These are phyloP conservation scores for Rhabditoides inermis DNA, from an alignment of 2,888 invertebrate genomes.

Conservation along the genomic window DNA sequence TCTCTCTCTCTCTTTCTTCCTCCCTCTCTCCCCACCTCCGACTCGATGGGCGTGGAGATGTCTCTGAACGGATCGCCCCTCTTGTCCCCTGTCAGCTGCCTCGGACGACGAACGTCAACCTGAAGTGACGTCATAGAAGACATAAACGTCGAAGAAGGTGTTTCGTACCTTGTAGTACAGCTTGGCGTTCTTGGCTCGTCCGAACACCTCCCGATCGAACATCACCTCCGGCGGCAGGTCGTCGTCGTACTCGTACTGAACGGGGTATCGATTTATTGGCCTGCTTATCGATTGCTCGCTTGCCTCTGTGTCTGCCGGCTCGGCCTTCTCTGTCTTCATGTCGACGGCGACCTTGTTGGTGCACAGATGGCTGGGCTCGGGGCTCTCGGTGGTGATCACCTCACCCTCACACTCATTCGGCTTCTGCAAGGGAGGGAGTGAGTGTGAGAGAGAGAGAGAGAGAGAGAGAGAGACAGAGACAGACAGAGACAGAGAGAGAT, in stretches of 20 bases:
- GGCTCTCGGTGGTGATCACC: slow-evolving; percentile 12
- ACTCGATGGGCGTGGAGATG: slow-evolving; percentile 23
- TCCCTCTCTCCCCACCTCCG: too few species aligned
- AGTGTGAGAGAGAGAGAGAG: not conserved
- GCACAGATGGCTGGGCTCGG: slow-evolving; percentile 8
- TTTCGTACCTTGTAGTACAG: slow-evolving; percentile 23
- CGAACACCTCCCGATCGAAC: slow-evolving; percentile 44
- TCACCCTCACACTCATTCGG: slow-evolving; percentile 41
- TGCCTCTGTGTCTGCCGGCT: slow-evolving; percentile 1
- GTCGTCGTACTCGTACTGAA: slow-evolving; percentile 38
- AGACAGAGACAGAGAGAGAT: slow-evolving; percentile 9
- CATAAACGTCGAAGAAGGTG: not conserved
- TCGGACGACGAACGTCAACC: slow-evolving; percentile 9
- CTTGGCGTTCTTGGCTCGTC: slow-evolving; percentile 29
- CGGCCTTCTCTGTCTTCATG: slow-evolving; percentile 5
- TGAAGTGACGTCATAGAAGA: slow-evolving; percentile 17
- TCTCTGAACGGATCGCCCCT: slow-evolving; percentile 20
- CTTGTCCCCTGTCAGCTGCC: not conserved
- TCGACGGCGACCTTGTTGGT: slow-evolving; percentile 1
- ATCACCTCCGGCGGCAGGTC: slow-evolving; percentile 42
- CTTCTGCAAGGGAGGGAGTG: slow-evolving; percentile 15
- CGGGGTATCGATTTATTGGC: not conserved
- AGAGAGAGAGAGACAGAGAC: slow-evolving; percentile 7
- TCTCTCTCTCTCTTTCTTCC: too few species aligned
- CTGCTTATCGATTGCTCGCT: slow-evolving; percentile 4